A percentile compares a stretch with the other conserved stretches of the same genome.
Conservation (phyloP, 2,888 invertebrate genomes). For the Halocaridina rubra region DNA sequence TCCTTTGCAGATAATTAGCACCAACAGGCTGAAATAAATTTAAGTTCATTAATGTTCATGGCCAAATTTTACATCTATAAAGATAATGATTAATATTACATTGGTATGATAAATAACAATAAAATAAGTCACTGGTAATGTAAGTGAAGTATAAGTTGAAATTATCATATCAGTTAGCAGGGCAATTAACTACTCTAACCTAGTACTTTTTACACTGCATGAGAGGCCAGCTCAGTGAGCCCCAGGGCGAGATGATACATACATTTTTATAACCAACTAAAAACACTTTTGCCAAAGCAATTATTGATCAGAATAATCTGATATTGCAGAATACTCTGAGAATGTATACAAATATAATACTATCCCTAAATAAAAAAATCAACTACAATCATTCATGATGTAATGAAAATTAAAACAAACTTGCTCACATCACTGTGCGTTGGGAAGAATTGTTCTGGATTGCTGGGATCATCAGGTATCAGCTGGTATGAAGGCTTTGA, state of each 20-base stretch:
- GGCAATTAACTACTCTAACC: no score
- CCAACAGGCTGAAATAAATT: conserved; percentile 14
- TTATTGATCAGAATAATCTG: no score
- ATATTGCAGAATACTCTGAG: no score
- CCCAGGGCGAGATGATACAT: no score
- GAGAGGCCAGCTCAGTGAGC: no score
- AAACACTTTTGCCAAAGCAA: no score
- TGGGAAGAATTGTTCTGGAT: conserved; percentile 22
- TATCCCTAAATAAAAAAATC: neutral
- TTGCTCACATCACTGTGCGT: conserved; percentile 15
- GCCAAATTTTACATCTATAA: neutral
- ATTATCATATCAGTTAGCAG: no score
- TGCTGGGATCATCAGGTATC: neutral
- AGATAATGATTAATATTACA: neutral
- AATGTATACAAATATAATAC: no score
- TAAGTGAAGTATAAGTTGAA: no score
- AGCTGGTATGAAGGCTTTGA: conserved; percentile 12
- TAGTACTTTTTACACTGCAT: neutral
- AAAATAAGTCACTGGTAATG: neutral
- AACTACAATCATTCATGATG: neutral
- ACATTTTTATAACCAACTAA: no score
- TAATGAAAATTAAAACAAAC: neutral
- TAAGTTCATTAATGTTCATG: neutral
- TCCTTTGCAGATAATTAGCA: conserved; percentile 44
- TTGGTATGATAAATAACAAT: neutral